These are phyloP conservation scores for Myxocyprinus asiaticus DNA, from an alignment of 2,113 vertebrate genomes.

Conservation along the genomic window DNA sequence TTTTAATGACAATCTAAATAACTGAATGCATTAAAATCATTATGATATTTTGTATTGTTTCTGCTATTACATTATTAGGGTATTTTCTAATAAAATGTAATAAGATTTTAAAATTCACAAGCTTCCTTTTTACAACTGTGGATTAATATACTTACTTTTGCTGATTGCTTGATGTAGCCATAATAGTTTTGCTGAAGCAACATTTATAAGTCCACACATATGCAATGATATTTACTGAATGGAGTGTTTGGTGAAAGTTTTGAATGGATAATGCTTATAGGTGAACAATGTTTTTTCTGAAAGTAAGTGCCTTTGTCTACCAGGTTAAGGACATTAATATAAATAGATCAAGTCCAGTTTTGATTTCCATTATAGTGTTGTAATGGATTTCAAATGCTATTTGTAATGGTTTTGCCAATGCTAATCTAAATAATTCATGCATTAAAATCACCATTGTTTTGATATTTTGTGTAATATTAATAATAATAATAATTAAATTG, in stretches of 20 bases:
- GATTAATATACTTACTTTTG: too few species aligned
- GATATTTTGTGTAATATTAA: too few species aligned
- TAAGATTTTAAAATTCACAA: too few species aligned
- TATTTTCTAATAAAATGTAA: too few species aligned
- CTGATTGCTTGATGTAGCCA: too few species aligned
- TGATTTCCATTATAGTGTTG: not conserved
- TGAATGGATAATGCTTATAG: not conserved
- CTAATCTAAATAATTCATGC: not conserved
- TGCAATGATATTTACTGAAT: not conserved
- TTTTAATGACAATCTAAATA: too few species aligned
- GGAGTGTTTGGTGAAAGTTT: not conserved
- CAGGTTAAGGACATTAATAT: not conserved
- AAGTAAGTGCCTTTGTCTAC: not conserved
- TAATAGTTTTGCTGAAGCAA: too few species aligned
- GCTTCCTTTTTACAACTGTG: too few species aligned
- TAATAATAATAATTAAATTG: not conserved
- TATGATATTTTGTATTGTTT: too few species aligned
- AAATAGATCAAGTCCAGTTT: constrained; percentile 1
- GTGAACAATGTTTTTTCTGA: not conserved
- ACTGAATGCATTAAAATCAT: too few species aligned
- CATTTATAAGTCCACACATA: too few species aligned
- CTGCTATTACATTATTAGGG: too few species aligned
- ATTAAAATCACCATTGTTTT: not conserved
- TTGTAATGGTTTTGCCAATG: not conserved
- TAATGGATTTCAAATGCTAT: not conserved